Evolutionary conservation across 1,140 invertebrate genomes (phyloP).

Genomic region (Apis florea): DNA sequence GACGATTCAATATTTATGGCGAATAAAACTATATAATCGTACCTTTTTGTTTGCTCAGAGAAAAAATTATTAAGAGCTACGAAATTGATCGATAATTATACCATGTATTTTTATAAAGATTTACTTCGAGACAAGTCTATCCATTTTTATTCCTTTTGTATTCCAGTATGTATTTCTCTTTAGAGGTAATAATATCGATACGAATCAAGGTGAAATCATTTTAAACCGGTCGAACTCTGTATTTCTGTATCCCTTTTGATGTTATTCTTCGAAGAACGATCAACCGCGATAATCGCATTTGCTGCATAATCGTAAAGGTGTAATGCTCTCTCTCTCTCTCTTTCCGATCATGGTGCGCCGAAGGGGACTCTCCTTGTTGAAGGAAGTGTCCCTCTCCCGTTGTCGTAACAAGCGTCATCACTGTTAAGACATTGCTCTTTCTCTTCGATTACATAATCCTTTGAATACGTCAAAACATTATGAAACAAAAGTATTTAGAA

Average conservation of each 20-base stretch:
- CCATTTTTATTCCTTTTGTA: neutral
- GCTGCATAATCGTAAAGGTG: slow-evolving; percentile 22
- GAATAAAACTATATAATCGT: neutral
- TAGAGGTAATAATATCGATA: slow-evolving; percentile 14
- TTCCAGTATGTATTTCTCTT: too few species aligned
- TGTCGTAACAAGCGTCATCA: slow-evolving; percentile 3
- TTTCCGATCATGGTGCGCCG: neutral
- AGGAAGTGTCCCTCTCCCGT: neutral
- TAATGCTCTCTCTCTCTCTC: neutral
- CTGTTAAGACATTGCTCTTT: slow-evolving; percentile 14
- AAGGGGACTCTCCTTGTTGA: neutral
- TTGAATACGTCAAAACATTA: neutral
- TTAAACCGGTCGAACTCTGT: neutral
- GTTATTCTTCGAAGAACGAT: slow-evolving; percentile 25
- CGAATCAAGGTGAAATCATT: slow-evolving; percentile 18
- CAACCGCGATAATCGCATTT: slow-evolving; percentile 36
- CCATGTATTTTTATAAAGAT: neutral
- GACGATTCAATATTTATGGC: neutral
- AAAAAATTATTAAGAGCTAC: neutral
- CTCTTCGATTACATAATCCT: neutral
- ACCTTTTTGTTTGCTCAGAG: neutral
- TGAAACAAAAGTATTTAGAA: neutral
- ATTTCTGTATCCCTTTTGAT: neutral
- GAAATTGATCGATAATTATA: neutral
- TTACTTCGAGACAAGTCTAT: neutral